Evolutionary conservation across 2,113 vertebrate species (phyloP).

Genomic region (Pollimyrus isidori): DNA sequence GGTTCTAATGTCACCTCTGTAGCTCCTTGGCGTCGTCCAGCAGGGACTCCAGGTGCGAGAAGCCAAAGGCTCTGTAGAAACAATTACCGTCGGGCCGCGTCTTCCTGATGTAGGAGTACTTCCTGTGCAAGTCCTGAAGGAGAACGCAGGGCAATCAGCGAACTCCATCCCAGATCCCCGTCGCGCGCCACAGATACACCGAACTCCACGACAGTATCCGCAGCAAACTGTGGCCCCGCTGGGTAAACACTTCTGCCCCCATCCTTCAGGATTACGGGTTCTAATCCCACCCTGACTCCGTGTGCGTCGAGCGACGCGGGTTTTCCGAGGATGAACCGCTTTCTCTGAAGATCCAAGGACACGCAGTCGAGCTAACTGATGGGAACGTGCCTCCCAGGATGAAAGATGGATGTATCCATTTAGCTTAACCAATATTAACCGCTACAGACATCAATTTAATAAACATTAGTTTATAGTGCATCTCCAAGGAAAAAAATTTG

Average conservation of each 20-base stretch:
- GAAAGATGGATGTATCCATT: neutral
- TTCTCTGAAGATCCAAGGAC: neutral
- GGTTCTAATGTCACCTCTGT: constrained; percentile 57
- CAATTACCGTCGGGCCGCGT: constrained; percentile 88
- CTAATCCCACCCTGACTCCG: neutral
- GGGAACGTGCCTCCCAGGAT: too few relatives aligned
- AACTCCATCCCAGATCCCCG: neutral
- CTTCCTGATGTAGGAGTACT: constrained; percentile 81
- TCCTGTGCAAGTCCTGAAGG: constrained; percentile 78
- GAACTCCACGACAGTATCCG: neutral
- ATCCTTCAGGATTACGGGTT: neutral
- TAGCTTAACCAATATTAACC: neutral
- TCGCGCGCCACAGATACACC: neutral
- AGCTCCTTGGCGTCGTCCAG: constrained; percentile 83
- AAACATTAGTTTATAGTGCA: neutral
- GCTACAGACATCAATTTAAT: neutral
- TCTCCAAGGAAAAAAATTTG: neutral
- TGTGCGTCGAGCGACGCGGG: neutral
- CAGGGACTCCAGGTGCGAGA: constrained; percentile 82
- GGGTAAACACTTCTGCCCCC: neutral
- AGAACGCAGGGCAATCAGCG: neutral
- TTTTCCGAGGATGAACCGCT: neutral
- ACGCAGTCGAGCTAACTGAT: neutral
- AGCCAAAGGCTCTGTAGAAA: constrained; percentile 89
- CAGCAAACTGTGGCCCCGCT: neutral